Evolutionary conservation across 2,797 vertebrate genomes (phyloP), one percentile per base, ranked within the genome.

Genomic region (Capromys pilorides): DNA sequence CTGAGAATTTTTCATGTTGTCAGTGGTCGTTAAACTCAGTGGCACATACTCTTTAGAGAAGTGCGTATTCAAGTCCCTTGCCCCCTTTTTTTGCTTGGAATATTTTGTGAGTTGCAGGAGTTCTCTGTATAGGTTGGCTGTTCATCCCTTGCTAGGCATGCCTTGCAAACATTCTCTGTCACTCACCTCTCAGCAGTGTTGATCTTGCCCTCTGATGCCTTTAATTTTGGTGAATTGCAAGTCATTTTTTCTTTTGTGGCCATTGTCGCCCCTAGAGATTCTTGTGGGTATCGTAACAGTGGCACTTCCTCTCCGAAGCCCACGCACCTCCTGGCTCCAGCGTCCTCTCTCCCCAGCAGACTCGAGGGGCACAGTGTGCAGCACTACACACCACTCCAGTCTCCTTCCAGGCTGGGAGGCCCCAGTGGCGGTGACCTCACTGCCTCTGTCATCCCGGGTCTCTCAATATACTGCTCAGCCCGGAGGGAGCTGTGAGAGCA

Each of bases 11-110:
- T 92, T 28, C 61, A 59, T 54, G 6, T 78, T 21, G 36, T 71
- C 67, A 3, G 5, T 86, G 62, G 14, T 9, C 67, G 45, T 61
- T 54, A 54, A 54, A 54, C 51, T 14, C 51, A 12, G 12, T 54
- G 31, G 14, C 31, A 57, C 39, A 45, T 39, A 24, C 75, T 89
- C 69, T 91, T 84, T 78, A 51, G 33, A 93, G 62, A 88, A 73
- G 61, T 80, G 49, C 31, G 41, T 80, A 12, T 54, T 57, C 26
- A 16, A 61, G 11, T 66, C 28, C 59, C 69, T 54, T 66, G 82
- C 16, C 28, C 19, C 14, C 41, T 83, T 90, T 92, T 12, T 41
- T 49, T 11, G 61, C 88, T 73, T 62, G 66, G 24, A 21, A 67
- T 69, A 24, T 57, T 31, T 64, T 19, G 19, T 73, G 49, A 90